Base-by-base conservation (phyloP, 2,113 vertebrate species). In the Prionailurus bengalensis region DNA sequence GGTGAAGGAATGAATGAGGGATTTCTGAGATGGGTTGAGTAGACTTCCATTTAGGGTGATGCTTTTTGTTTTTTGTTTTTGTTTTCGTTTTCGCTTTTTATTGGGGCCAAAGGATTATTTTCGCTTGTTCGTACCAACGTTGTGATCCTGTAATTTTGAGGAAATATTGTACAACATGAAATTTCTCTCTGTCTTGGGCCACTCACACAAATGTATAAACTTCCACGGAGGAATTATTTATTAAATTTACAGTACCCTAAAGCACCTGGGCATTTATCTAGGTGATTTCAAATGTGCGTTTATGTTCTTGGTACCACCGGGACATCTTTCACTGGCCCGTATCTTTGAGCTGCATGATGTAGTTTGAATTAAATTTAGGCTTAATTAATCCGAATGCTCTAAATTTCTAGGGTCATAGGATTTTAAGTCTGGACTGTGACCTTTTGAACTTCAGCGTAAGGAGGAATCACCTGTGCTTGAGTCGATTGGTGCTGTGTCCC, bases 331-430 rank as follows among this genome's bases (percentile, higher is more conserved):
- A 21, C 1, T 63, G 39, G 68, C 45, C 86, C n/a, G 83, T 61
- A 70, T 53, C 92, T 74, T 95, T 65, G 63, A 70, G 96, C 51
- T 53, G 66, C 45, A 53, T 51, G 63, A 61, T 27, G 31, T 84
- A 16, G 17, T 83, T 94, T 65, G 79, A 88, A 58, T 95, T n/a
- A 93, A 95, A 73, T 39, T 42, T 95, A n/a, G 21, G 19, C 27
- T 73, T 91, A 7, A 33, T 74, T 96, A 25, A 86, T 16, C 25
- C 53, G 29, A n/a, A 48, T 76, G 29, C 15, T 68, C 5, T 31
- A 14, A 5, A 4, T 85, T 68, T 89, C 39, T 29, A 45, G 61
- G 51, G 33, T 65, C n/a, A 4, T 17, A 23, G 51, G 31, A 16
- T 55, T 71, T 70, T 42, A 31, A 82, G 92, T 4, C 33, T 48